Percentiles rank a stretch among this genome's conserved stretches.
Evolutionary conservation across 2,113 vertebrate genomes (phyloP).

Genomic region (Jacana jacana): DNA sequence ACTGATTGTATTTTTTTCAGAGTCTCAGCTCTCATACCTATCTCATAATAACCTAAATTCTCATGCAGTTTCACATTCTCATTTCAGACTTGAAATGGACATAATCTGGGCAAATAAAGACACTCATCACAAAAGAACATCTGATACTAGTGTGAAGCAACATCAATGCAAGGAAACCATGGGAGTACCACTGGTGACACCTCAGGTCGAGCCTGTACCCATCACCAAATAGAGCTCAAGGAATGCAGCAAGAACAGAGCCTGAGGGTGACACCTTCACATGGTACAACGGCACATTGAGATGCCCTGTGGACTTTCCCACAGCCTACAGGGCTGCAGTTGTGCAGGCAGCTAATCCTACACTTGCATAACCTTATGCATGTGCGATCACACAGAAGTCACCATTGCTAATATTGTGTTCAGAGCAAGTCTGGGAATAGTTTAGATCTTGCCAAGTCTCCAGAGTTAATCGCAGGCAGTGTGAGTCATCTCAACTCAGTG

Average conservation of each 20-base stretch:
- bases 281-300: background rate
- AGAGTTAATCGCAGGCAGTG: background rate
- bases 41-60: slow-evolving; percentile 36
- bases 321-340: background rate
- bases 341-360: fast-evolving
- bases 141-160: background rate
- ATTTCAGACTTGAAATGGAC: background rate
- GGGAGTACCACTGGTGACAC: background rate
- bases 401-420: background rate
- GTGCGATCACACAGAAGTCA: background rate
- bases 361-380: background rate
- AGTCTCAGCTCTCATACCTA: slow-evolving; percentile 31
- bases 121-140: background rate
- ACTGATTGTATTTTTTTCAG: background rate
- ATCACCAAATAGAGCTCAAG: background rate
- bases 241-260: fast-evolving
- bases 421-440: background rate
- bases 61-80: background rate
- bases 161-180: background rate
- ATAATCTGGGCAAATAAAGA: background rate
- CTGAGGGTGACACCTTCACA: background rate
- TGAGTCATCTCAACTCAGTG: background rate
- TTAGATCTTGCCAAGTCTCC: background rate
- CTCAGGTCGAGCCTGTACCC: background rate
- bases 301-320: background rate